Evolutionary conservation across 2,888 invertebrate species (phyloP), one percentile per base, ranked within the genome.

Genomic region (Achlya flavicornis): DNA sequence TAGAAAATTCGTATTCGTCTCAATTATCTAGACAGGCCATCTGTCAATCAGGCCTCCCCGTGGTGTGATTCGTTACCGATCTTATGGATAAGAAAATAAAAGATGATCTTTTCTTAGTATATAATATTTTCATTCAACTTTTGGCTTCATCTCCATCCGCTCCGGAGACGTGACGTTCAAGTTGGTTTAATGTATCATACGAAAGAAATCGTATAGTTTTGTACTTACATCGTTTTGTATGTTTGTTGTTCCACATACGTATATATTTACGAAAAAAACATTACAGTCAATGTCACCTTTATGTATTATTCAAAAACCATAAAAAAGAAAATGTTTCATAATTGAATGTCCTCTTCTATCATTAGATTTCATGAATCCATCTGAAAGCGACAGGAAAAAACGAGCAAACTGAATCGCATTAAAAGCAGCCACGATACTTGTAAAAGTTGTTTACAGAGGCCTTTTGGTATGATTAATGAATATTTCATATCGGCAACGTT

Each of bases 11-110:
- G 76, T 89, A 92, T 93, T 87, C 88, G 81, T 93, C 92, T 92
- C 92, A 93, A 93, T 93, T 93, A 93, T 81, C 71, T 66, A 79
- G 93, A 92, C 92, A 84, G 92, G 84, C 89, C 83, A 92, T 93
- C 92, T 91, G 93, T 92, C 93, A 91, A 91, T 93, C 93, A 89
- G 81, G 66, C 65, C 75, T 89, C 93, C 90, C 91, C 76, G 69
- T 75, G 89, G 93, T 86, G 90, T 90, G 88, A 92, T 92, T 89
- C 87, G 88, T 86, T 88, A 87, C 85, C 79, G 81, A 87, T 88
- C 82, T 80, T 77, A 80, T 78, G 76, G 75, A 72, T 68, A 76
- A 77, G 75, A 73, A 76, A 81, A 72, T 75, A 74, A 69, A 64
- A 69, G 63, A 75, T 69, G 26, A 59, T 16, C 33, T 72, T 70